Base-by-base conservation (phyloP, 30 jellyfish, hydroid and myxozoan genomes). In the Pseudorhiza aurosa region DNA sequence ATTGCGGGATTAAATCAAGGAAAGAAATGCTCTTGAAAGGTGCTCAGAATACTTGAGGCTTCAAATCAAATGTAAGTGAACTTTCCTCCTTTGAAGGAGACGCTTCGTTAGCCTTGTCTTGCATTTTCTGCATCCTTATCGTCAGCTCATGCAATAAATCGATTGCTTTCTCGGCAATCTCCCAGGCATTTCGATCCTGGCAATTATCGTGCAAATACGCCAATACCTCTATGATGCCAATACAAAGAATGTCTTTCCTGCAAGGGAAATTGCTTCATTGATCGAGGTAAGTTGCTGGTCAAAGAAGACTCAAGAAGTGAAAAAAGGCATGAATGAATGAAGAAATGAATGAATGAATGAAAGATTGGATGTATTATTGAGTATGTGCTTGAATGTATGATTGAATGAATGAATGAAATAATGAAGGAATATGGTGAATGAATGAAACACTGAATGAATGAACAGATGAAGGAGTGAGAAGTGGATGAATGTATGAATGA, bases 101-200 rank as follows among this genome's bases (percentile, higher is more conserved):
- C 0, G 81, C 1, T 28, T 65, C 26, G 2, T 81, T 81, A 15
- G 60, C 82, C 15, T 12, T 27, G 15, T 58, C 65, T 24, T 75
- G 72, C 60, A 50, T 65, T 63, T 75, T 75, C 82, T 78, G 88
- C 83, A 75, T 60, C 46, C 80, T 45, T 49, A 74, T 68, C 15
- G 98, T 91, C 57, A 75, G 60, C 42, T 94, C 95, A 56, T 86
- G 98, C 85, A 92, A 77, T 26, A 75, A 46, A 58, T 92, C 98
- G 27, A 86, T 92, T 63, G 98, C 98, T 62, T 80, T 92, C 64
- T 92, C 98, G 8, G 96, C 98, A 60, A 92, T 85, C 75, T 92
- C 98, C 98, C 97, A 92, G 37, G 98, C 94, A 42, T 85, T 96
- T 33, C 98, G 95, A 44, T 92, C 95, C 40, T 76, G 87, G 85